Evolutionary conservation across 2,797 vertebrate species (phyloP).

Genomic region (Myotis vivesi): DNA sequence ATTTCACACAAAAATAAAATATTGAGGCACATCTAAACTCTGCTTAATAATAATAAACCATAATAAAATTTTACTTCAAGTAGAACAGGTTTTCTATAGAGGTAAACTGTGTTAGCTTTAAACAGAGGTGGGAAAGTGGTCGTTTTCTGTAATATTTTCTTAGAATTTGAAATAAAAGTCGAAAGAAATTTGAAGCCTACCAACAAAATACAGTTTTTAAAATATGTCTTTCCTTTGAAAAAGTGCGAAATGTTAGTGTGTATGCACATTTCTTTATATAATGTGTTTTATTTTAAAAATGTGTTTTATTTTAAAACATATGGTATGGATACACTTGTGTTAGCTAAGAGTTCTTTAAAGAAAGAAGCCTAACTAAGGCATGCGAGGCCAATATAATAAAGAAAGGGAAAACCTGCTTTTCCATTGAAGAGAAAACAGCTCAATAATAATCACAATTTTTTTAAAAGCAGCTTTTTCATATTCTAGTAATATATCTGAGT

Average conservation of each 20-base stretch:
- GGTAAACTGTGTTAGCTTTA: background rate
- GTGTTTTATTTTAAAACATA: background rate
- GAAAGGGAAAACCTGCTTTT: background rate
- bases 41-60: background rate
- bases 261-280: background rate
- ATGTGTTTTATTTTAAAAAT: background rate
- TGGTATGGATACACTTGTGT: background rate
- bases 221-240: background rate
- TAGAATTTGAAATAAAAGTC: background rate
- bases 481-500: slow-evolving; percentile 1
- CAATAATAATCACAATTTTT: background rate
- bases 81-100: background rate
- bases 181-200: background rate
- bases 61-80: background rate
- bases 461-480: background rate
- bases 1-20: background rate
- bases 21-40: background rate
- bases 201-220: slow-evolving; percentile 9
- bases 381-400: background rate
- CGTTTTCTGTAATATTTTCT: background rate
- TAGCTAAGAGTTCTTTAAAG: background rate
- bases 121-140: slow-evolving; percentile 4
- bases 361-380: background rate
- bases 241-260: background rate
- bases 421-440: background rate